A percentile compares a stretch with the other conserved stretches of the same genome.
Conservation (phyloP, 2,888 invertebrate species). For the Sminthurides aquaticus region DNA sequence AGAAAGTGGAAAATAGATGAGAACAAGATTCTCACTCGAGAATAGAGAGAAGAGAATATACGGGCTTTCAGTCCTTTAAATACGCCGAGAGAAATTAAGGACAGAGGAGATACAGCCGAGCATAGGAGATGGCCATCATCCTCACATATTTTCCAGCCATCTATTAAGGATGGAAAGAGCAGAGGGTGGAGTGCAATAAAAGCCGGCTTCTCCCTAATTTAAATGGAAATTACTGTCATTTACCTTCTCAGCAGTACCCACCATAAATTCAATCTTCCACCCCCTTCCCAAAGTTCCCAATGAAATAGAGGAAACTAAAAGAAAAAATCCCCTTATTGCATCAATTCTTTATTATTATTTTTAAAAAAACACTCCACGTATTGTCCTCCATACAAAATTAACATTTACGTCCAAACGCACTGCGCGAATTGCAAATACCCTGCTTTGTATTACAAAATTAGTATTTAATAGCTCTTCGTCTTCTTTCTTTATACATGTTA, state of each 20-base stretch:
- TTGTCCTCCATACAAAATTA: neutral
- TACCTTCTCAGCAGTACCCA: neutral
- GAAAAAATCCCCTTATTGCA: too few relatives aligned
- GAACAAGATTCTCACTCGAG: neutral
- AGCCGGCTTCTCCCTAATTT: neutral
- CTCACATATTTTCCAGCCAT: too few relatives aligned
- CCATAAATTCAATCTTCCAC: neutral
- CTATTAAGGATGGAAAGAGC: too few relatives aligned
- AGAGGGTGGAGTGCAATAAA: conserved; percentile 1
- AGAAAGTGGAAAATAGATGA: too few relatives aligned
- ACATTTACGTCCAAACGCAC: neutral
- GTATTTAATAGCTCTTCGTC: too few relatives aligned
- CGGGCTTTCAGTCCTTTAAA: neutral
- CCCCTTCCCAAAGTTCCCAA: too few relatives aligned
- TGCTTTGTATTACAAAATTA: too few relatives aligned
- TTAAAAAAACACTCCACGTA: neutral
- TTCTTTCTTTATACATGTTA: too few relatives aligned
- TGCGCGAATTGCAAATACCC: too few relatives aligned
- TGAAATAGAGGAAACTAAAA: neutral
- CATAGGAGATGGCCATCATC: too few relatives aligned
- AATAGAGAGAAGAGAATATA: neutral
- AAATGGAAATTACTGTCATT: conserved; percentile 5
- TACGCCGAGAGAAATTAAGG: neutral
- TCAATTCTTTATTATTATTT: neutral
- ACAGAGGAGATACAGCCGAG: neutral